phyloP scores from a whole-genome alignment of 2,888 invertebrate genomes.

The Cantharis flavilabris region DNA sequence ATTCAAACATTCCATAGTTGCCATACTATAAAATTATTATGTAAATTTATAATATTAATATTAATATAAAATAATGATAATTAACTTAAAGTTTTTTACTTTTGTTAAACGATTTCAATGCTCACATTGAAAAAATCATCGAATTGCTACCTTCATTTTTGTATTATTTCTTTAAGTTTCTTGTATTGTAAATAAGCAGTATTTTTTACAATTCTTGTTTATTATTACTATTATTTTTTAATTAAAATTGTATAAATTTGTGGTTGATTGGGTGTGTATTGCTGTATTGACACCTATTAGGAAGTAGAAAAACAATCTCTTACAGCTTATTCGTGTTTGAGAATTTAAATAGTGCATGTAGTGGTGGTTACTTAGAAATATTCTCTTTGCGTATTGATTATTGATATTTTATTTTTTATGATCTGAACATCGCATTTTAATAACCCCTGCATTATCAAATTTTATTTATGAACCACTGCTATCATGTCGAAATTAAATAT shows the following conservation, averaged over 20 bases:
- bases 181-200: slow-evolving; percentile 43
- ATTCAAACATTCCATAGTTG: slow-evolving; percentile 44
- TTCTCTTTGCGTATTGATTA: background rate
- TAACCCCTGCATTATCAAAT: slow-evolving; percentile 8
- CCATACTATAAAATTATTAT: slow-evolving; percentile 30
- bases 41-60: slow-evolving; percentile 6
- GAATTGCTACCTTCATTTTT: slow-evolving; percentile 29
- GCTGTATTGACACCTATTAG: slow-evolving; percentile 36
- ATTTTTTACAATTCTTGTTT: slow-evolving; percentile 29
- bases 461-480: slow-evolving; percentile 29
- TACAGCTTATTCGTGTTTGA: slow-evolving; percentile 47
- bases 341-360: slow-evolving; percentile 43
- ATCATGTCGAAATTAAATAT: slow-evolving; percentile 33
- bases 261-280: slow-evolving; percentile 28
- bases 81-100: slow-evolving; percentile 5
- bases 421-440: background rate
- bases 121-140: slow-evolving; percentile 9
- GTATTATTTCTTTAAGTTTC: slow-evolving; percentile 34
- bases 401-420: background rate
- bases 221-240: slow-evolving; percentile 12
- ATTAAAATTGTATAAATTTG: slow-evolving; percentile 27
- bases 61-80: slow-evolving; percentile 21
- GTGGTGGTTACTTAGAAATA: background rate
- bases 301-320: slow-evolving; percentile 22
- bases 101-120: slow-evolving; percentile 3